Conservation (phyloP, 2,888 invertebrate genomes). For the Petrophora chlorosata region DNA sequence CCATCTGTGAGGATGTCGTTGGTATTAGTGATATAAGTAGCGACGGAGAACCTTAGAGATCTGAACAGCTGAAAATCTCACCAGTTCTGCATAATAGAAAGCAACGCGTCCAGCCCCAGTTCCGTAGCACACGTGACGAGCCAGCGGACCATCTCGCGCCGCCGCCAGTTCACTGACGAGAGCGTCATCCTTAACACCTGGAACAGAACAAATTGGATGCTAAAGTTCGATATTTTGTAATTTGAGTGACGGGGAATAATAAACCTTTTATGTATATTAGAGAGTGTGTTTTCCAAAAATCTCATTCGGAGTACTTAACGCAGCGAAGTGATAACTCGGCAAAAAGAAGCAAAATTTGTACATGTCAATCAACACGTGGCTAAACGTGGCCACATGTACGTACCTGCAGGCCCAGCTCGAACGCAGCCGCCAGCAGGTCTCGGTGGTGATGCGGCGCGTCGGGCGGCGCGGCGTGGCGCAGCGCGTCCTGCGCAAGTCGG, state of each 20-base stretch:
- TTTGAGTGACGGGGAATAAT: no score
- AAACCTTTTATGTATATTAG: no score
- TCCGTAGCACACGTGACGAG: constrained; percentile 93
- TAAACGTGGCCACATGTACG: no score
- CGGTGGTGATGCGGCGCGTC: constrained; percentile 90
- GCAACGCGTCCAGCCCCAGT: constrained; percentile 90
- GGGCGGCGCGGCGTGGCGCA: constrained; percentile 90
- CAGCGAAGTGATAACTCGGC: no score
- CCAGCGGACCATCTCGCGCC: constrained; percentile 95
- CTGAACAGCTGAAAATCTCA: no score
- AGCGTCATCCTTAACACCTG: constrained; percentile 93
- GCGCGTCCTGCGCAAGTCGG: constrained; percentile 92
- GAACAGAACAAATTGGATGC: constrained; percentile 31
- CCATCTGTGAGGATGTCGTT: no score
- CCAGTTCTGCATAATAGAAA: constrained; percentile 94
- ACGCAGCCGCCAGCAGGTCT: constrained; percentile 90
- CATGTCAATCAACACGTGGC: no score
- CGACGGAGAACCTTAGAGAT: no score
- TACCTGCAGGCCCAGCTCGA: constrained; percentile 90
- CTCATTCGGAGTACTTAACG: no score
- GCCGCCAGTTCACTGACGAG: constrained; percentile 90
- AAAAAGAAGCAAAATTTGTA: no score
- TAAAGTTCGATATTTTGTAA: not conserved
- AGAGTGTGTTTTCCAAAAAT: no score
- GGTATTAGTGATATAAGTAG: no score